These are phyloP conservation scores for Pseudorhombus dupliciocellatus DNA, from an alignment of 2,113 vertebrate species.

Conservation along the genomic window DNA sequence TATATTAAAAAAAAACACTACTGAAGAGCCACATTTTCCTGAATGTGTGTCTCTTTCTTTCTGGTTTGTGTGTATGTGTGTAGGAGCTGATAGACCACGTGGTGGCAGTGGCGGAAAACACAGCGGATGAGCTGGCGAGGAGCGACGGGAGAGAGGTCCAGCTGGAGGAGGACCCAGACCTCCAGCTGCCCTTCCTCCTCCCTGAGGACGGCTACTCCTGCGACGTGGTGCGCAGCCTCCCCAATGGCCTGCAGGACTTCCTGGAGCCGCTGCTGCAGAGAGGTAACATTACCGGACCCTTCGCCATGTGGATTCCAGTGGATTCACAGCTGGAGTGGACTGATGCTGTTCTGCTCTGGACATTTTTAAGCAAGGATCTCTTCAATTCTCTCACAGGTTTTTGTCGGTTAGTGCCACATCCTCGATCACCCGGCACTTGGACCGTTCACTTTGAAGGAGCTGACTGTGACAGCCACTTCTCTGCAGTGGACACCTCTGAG, in stretches of 20 bases:
- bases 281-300: slow-evolving; percentile 76
- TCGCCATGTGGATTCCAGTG: not conserved
- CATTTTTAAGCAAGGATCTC: no score
- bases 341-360: no score
- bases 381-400: slow-evolving; percentile 81
- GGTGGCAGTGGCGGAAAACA: slow-evolving; percentile 95
- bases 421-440: slow-evolving; percentile 93
- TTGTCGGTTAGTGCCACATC: slow-evolving; percentile 88
- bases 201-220: slow-evolving; percentile 99
- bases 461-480: slow-evolving; percentile 91
- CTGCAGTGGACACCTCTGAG: slow-evolving; percentile 86
- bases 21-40: not conserved
- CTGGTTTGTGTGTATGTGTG: slow-evolving; percentile 8
- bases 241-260: slow-evolving; percentile 96
- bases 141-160: slow-evolving; percentile 95
- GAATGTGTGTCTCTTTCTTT: not conserved
- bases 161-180: slow-evolving; percentile 95
- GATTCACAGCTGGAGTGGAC: no score
- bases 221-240: slow-evolving; percentile 94
- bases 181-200: slow-evolving; percentile 97
- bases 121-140: slow-evolving; percentile 94
- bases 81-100: slow-evolving; percentile 96
- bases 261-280: slow-evolving; percentile 96
- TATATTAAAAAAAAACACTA: no score
- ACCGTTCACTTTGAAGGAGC: slow-evolving; percentile 96